Base-by-base conservation (phyloP, 2,113 vertebrate species). In the Rhinogobius similis region DNA sequence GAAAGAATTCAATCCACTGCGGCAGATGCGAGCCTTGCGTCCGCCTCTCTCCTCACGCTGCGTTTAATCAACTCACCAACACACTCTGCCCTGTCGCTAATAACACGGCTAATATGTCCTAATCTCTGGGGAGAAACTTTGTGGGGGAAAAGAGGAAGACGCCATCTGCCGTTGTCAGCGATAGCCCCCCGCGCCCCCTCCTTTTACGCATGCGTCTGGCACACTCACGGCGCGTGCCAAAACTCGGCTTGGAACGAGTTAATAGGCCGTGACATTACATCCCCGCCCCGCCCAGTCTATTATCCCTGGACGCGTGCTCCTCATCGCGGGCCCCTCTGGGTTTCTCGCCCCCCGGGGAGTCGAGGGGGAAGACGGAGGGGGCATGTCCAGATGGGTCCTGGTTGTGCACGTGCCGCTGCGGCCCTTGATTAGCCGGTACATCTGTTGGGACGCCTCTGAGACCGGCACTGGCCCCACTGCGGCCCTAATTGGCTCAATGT, bases 401-500 rank as follows among this genome's bases (percentile, higher is more conserved):
- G 80, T 70, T 8, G 32, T 10, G 82, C 84, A 88, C 86, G 81
- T 80, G 90, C 86, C 78, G 10, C 50, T 83, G 77, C 66, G 76
- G 65, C 70, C 4, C 66, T 48, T 81, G 82, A 89, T 90, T 89
- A 90, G 79, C 75, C 56, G 10, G 67, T 56, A 88, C 91, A 93
- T 93, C 92, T 92, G 92, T 46, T 74, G 50, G 62, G 48, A 79
- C 23, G 76, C 83, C 82, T 76, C 74, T 71, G 84, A 78, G 87
- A 88, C 72, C 65, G 62, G 76, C 65, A 81, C 78, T 58, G 82
- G 72, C 77, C 85, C 90, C 81, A 69, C 85, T 80, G 88, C 77
- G 88, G 63, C 72, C 69, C 70, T 93, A 93, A 93, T 91, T 88
- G 91, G 90, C 89, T 93, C 85, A 92, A 82, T 87, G 83, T 59